Conservation (phyloP, 1,140 invertebrate genomes). For the Mesaphorura yosii region DNA sequence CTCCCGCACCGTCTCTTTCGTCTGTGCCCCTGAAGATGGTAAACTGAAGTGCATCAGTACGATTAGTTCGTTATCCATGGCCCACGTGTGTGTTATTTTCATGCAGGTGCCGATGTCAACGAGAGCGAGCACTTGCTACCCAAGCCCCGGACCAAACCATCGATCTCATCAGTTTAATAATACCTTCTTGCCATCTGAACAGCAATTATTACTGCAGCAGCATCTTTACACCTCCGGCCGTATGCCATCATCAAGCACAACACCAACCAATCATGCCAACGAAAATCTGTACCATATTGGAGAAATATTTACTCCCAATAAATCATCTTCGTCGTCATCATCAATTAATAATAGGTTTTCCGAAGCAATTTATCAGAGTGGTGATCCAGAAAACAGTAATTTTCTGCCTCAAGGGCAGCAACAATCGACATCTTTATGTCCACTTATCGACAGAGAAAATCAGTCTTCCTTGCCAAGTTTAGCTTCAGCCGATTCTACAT, state of each 20-base stretch:
- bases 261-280: conserved; percentile 30
- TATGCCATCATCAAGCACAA: conserved; percentile 37
- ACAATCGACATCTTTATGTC: conserved; percentile 17
- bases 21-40: conserved; percentile 31
- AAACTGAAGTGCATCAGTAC: conserved; percentile 1
- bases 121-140: conserved; percentile 27
- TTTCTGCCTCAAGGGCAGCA: conserved; percentile 28
- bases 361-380: conserved; percentile 41
- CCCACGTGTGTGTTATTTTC: conserved; percentile 2
- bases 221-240: conserved; percentile 36
- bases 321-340: conserved; percentile 28
- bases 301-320: conserved; percentile 37
- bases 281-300: conserved; percentile 38
- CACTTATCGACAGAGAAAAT: conserved; percentile 39
- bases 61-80: too few species aligned
- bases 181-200: conserved; percentile 17
- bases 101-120: conserved; percentile 27
- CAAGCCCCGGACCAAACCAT: conserved; percentile 27
- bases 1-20: conserved; percentile 28
- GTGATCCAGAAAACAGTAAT: conserved; percentile 32
- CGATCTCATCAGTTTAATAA: conserved; percentile 28
- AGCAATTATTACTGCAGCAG: conserved; percentile 29
- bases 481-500: conserved; percentile 31
- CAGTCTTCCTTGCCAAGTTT: conserved; percentile 42
- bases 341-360: conserved; percentile 29